Evolutionary conservation across 1,140 invertebrate species (phyloP), one percentile per base, ranked within the genome.

Genomic region (Drosophila triauraria): DNA sequence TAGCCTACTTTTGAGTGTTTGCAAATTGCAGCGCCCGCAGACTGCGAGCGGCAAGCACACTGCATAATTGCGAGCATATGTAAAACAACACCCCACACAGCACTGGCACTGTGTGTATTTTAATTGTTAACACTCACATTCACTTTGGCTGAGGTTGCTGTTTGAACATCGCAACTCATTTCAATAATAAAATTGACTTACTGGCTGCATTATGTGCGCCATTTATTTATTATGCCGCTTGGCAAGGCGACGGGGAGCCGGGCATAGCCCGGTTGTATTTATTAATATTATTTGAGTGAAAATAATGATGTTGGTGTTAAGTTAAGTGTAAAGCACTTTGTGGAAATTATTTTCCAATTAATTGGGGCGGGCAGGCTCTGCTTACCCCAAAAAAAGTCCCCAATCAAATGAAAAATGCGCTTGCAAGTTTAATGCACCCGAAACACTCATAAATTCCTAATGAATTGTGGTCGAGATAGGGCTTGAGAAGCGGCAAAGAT

Each of bases 141-240:
- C 48, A 71, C 40, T 67, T 54, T 54, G 56, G 42, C 47, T 46
- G 47, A 53, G 53, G 54, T 80, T 75, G 64, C 80, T 81, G 65
- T 87, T 88, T 84, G 72, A 71, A 69, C 78, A 67, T 77, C 58
- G 64, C 75, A 58, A 75, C 69, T 54, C 67, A 88, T 87, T 87
- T 74, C 77, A 77, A 87, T 88, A 88, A 88, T 87, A 84, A 87
- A 87, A 87, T 84, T 84, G 84, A 87, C 83, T 87, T 88, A 80
- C 83, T 84, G 83, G 51, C 71, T 60, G 71, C 84, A 88, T 87
- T 77, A 82, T 79, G 76, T 63, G 67, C 80, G 68, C 65, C 77
- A 80, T 80, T 80, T 78, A 87, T 84, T 87, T 88, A 87, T 87
- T 80, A 74, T 83, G 60, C 47, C 38, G 60, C 79, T 15, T 54